Evolutionary conservation across 2,888 invertebrate genomes (phyloP).

Genomic region (Cataglyphis altisquamis): DNA sequence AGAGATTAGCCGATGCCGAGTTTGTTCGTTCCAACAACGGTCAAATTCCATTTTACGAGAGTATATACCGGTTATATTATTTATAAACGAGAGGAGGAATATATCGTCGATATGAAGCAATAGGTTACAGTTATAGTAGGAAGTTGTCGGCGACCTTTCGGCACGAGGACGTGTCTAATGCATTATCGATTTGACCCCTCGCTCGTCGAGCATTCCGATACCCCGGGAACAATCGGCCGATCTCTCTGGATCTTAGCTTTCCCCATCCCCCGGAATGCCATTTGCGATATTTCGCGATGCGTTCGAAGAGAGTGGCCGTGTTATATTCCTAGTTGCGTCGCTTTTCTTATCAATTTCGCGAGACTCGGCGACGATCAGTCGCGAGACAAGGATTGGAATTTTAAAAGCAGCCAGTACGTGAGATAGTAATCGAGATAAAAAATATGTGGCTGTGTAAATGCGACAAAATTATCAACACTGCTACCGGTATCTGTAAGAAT

Average conservation of each 20-base stretch:
- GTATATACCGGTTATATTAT: slow-evolving; percentile 42
- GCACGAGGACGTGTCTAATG: slow-evolving; percentile 62
- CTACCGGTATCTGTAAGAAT: background rate
- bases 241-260: slow-evolving; percentile 59
- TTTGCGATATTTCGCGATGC: slow-evolving; percentile 29
- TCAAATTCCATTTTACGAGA: slow-evolving; percentile 41
- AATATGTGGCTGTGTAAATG: background rate
- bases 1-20: slow-evolving; percentile 26
- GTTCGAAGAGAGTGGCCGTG: slow-evolving; percentile 8
- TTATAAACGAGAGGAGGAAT: slow-evolving; percentile 22
- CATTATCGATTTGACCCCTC: slow-evolving; percentile 76
- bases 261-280: slow-evolving; percentile 8
- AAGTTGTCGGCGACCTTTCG: slow-evolving; percentile 63
- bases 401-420: background rate
- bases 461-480: background rate
- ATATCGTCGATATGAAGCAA: slow-evolving; percentile 59
- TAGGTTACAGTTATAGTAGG: slow-evolving; percentile 67
- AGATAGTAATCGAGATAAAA: background rate
- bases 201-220: slow-evolving; percentile 56
- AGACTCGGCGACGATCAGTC: background rate
- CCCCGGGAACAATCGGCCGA: slow-evolving; percentile 74
- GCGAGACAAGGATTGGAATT: background rate
- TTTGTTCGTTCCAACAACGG: slow-evolving; percentile 2
- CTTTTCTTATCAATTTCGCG: background rate
- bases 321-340: background rate